These are phyloP conservation scores for Morpho deidamia DNA, from an alignment of 2,888 invertebrate species.

Conservation along the genomic window DNA sequence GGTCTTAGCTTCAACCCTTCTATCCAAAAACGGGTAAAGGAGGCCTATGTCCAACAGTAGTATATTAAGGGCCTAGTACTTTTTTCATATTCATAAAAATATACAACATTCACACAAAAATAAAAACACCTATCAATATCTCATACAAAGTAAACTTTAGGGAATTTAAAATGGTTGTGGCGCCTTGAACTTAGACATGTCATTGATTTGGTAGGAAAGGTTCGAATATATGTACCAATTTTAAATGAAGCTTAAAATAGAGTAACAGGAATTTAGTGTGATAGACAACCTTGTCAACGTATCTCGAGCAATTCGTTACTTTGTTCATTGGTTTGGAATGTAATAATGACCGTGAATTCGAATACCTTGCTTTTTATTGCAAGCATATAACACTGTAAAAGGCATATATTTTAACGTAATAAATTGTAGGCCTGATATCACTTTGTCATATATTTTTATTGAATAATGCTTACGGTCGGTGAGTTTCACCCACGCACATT, in stretches of 20 bases:
- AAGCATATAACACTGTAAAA: slow-evolving; percentile 5
- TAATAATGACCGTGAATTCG: slow-evolving; percentile 48
- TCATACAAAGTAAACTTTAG: not conserved
- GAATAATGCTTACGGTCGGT: not conserved
- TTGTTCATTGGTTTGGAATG: slow-evolving; percentile 39
- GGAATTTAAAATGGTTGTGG: too few relatives aligned
- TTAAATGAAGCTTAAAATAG: too few relatives aligned
- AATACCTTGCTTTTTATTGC: slow-evolving; percentile 17
- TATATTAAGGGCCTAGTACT: too few relatives aligned
- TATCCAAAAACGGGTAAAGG: too few relatives aligned
- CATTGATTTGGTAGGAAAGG: not conserved
- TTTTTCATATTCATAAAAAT: too few relatives aligned
- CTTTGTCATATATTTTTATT: slow-evolving; percentile 10
- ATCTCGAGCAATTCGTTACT: slow-evolving; percentile 35
- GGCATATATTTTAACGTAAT: slow-evolving; percentile 5
- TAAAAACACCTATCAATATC: not conserved
- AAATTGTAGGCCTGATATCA: slow-evolving; percentile 8
- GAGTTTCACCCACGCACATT: slow-evolving; percentile 3
- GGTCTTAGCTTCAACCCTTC: too few relatives aligned
- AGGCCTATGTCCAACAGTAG: too few relatives aligned
- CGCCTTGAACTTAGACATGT: not conserved
- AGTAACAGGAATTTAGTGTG: slow-evolving; percentile 9
- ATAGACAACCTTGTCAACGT: slow-evolving; percentile 44
- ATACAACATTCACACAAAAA: too few relatives aligned
- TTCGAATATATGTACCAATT: too few relatives aligned